Evolutionary conservation across 2,113 vertebrate species (phyloP), one percentile per base, ranked within the genome.

Genomic region (Aldabrachelys gigantea): DNA sequence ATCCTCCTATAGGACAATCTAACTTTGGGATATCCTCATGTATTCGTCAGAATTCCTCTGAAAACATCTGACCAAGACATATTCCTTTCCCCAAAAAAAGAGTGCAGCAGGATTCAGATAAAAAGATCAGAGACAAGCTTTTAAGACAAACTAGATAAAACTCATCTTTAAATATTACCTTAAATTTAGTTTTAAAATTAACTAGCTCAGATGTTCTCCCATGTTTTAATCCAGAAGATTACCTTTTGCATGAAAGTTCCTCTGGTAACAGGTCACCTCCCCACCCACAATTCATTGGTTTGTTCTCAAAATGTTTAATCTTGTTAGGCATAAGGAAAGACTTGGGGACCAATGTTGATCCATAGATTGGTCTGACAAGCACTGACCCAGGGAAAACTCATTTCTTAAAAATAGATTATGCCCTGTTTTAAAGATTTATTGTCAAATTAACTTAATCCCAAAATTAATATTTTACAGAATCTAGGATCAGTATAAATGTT

Each of bases 31-130:
- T 10, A 10, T 85, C 25, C 6, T 93, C n/a, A 89, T 31, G 8
- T 11, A 5, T 53, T 65, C 65, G 22, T n/a, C 72, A 94, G 65
- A 82, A 82, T 44, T 92, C 11, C 81, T 82, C 35, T 27, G 9
- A 85, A 16, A 53, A 50, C 47, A 10, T 76, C 4, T 1, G 85
- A 19, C 41, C 31, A 54, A 82, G 24, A 19, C 1, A 87, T 56
- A 85, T 69, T 91, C 92, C 24, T 83, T 50, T n/a, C 4, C 49
- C 89, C 54, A 78, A 79, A 72, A 49, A 72, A 22, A 82, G 91
- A 69, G 35, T 69, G 62, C 62, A n/a, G 50, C 1, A 62, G 2
- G 24, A 5, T 1, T 5, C 1, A 0, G 13, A 85, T 85, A 35
- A 75, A 41, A 87, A 29, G 3, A 47, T 80, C 11, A 84, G 88